Evolutionary conservation across 2,797 vertebrate genomes (phyloP).

Genomic region (Enoplosus armatus): DNA sequence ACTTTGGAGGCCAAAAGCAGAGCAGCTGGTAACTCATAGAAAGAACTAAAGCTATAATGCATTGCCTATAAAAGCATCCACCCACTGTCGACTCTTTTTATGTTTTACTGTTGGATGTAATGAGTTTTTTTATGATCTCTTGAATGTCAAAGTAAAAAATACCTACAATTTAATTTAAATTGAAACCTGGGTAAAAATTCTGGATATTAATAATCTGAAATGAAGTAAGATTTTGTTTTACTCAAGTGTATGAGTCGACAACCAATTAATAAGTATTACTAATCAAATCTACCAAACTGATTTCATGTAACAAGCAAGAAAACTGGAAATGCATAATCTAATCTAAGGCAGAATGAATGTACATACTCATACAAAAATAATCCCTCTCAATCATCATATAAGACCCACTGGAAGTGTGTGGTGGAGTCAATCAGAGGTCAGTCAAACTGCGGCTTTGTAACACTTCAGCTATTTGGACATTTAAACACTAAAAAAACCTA

Average conservation of each 20-base stretch:
- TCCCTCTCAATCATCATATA: no score
- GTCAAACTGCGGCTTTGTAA: neutral
- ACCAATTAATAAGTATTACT: neutral
- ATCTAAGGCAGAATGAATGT: no score
- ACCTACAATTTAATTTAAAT: neutral
- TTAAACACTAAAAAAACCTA: neutral
- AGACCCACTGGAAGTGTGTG: no score
- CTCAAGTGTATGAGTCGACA: slow-evolving; percentile 10
- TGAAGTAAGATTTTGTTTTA: neutral
- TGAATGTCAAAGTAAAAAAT: slow-evolving; percentile 38
- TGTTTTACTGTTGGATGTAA: slow-evolving; percentile 22
- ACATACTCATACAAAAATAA: no score
- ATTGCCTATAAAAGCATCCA: slow-evolving; percentile 46
- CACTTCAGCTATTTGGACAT: neutral
- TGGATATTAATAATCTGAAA: neutral
- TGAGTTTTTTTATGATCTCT: slow-evolving; percentile 37
- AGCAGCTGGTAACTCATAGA: slow-evolving; percentile 52
- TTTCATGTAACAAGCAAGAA: neutral
- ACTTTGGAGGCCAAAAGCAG: slow-evolving; percentile 44
- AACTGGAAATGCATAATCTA: neutral
- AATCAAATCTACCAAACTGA: neutral
- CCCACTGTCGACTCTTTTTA: slow-evolving; percentile 27
- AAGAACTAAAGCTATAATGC: slow-evolving; percentile 28
- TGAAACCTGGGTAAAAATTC: neutral
- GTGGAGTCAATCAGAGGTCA: neutral